These are phyloP conservation scores for Nannoperca obscura DNA, from an alignment of 2,797 vertebrate species.

Conservation along the genomic window DNA sequence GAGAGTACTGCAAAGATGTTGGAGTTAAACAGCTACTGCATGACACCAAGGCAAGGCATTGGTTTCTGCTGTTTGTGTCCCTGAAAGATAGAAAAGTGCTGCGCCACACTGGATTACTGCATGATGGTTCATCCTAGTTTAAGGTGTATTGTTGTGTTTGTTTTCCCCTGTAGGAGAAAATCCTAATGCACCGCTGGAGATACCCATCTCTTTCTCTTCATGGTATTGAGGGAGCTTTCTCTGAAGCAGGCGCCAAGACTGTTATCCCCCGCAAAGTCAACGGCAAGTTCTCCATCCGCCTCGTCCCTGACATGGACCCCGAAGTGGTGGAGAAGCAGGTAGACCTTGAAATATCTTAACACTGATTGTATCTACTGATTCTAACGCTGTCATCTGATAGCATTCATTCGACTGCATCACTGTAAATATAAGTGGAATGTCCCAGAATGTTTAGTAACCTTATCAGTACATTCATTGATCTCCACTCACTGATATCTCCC, in stretches of 20 bases:
- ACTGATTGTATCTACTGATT: background rate
- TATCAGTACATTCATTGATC: background rate
- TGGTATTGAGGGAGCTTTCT: slow-evolving; percentile 97
- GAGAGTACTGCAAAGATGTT: slow-evolving; percentile 91
- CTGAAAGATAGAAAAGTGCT: background rate
- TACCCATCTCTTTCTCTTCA: slow-evolving; percentile 96
- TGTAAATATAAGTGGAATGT: background rate
- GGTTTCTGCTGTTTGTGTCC: background rate
- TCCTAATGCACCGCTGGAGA: slow-evolving; percentile 97
- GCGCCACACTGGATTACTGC: accelerated
- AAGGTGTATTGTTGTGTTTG: accelerated
- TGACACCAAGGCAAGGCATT: slow-evolving; percentile 86
- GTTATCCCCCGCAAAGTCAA: slow-evolving; percentile 96
- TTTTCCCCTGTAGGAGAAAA: slow-evolving; percentile 83
- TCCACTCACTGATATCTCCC: background rate
- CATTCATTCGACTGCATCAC: background rate
- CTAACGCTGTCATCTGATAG: background rate
- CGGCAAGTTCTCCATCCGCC: slow-evolving; percentile 97
- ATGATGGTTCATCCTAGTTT: background rate
- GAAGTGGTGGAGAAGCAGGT: slow-evolving; percentile 90
- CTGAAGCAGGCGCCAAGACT: slow-evolving; percentile 92
- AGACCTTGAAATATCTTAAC: slow-evolving; percentile 10
- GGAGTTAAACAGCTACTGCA: slow-evolving; percentile 88
- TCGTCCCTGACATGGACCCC: slow-evolving; percentile 96
- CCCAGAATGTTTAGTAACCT: background rate